Evolutionary conservation across 1,140 invertebrate species (phyloP).

Genomic region (Helicoverpa armigera): DNA sequence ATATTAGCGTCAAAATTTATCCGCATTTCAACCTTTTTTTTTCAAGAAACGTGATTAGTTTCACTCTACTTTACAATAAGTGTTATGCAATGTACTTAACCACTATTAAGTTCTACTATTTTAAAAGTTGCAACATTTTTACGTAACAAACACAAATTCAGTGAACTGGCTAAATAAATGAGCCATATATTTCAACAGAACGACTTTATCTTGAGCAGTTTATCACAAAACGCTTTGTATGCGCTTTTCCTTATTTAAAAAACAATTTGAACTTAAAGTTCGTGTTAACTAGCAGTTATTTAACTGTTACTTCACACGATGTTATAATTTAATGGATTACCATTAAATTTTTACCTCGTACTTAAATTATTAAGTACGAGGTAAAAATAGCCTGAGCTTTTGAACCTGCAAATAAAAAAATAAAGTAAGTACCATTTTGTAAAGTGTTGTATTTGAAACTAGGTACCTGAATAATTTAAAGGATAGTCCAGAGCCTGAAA

Average conservation of each 20-base stretch:
- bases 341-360: too few species aligned
- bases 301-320: conserved; percentile 21
- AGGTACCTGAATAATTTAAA: too few species aligned
- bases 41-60: too few species aligned
- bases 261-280: background rate
- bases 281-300: conserved; percentile 13
- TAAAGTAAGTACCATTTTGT: too few species aligned
- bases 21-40: too few species aligned
- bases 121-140: too few species aligned
- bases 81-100: background rate
- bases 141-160: background rate
- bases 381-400: background rate
- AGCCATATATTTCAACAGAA: background rate
- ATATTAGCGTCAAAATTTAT: too few species aligned
- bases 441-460: too few species aligned
- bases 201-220: conserved; percentile 22
- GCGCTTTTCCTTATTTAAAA: background rate
- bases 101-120: background rate
- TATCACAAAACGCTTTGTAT: conserved; percentile 17
- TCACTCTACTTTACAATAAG: background rate
- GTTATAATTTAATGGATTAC: background rate
- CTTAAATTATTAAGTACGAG: too few species aligned
- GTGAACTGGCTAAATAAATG: background rate
- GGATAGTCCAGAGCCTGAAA: too few species aligned
- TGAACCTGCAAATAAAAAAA: too few species aligned